Percentiles rank a stretch among this genome's conserved stretches.
Conservation (phyloP, 1,140 invertebrate genomes). For the Wasmannia auropunctata region DNA sequence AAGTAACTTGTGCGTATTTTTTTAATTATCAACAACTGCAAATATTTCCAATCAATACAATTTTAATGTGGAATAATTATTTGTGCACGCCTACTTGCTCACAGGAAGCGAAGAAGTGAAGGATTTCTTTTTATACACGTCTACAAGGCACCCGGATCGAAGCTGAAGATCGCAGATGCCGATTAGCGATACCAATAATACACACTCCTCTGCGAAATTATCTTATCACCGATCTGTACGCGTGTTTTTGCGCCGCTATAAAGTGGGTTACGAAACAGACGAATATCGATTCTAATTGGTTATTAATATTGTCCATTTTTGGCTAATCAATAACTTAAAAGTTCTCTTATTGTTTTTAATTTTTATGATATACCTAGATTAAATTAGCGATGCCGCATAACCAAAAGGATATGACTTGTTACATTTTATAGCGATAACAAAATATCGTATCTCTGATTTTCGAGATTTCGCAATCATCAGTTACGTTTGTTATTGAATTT, state of each 20-base stretch:
- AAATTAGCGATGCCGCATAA: not conserved
- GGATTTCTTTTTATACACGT: not conserved
- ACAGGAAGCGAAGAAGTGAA: not conserved
- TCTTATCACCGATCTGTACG: not conserved
- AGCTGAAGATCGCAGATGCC: constrained; percentile 22
- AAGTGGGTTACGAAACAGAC: not conserved
- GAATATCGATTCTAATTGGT: constrained; percentile 1
- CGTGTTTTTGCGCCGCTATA: not conserved
- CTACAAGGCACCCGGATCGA: not conserved
- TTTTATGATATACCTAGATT: not conserved
- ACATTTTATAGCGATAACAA: not conserved
- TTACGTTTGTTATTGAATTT: not conserved
- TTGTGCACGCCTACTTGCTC: not conserved
- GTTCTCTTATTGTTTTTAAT: not conserved
- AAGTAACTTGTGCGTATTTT: not conserved
- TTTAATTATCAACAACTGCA: not conserved
- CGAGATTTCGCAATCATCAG: not conserved
- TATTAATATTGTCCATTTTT: not conserved
- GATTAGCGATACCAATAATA: constrained; percentile 38
- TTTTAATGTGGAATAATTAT: not conserved
- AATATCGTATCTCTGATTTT: not conserved
- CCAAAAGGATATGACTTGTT: not conserved
- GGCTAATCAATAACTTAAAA: not conserved
- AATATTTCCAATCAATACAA: not conserved
- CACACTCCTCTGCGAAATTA: not conserved